Conservation (phyloP, 2,797 vertebrate species). For the Lithobates sylvaticus region DNA sequence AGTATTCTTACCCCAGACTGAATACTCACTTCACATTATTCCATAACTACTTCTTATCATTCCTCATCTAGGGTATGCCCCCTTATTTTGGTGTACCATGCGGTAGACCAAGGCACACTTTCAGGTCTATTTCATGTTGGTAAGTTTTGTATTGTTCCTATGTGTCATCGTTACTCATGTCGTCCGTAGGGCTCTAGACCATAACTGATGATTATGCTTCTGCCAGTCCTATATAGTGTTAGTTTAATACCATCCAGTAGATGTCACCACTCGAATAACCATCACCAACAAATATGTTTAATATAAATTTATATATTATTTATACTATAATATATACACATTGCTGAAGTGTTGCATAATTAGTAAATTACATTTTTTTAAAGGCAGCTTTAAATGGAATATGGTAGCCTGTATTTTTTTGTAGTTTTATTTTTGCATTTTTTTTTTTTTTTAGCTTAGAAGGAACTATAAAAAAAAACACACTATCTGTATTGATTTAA, state of each 20-base stretch:
- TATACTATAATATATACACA: neutral
- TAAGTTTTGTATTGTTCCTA: too few relatives aligned
- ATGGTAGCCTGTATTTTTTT: neutral
- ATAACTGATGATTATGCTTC: neutral
- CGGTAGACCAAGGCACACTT: too few relatives aligned
- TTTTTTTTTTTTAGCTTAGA: neutral
- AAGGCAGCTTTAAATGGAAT: neutral
- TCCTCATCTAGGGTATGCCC: too few relatives aligned
- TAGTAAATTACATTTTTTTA: neutral
- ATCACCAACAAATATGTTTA: conserved; percentile 16
- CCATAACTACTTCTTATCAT: too few relatives aligned
- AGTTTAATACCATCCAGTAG: conserved; percentile 52
- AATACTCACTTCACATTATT: too few relatives aligned
- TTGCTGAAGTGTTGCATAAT: too few relatives aligned
- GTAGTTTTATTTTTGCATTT: neutral
- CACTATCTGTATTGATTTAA: too few relatives aligned
- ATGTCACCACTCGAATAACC: conserved; percentile 57
- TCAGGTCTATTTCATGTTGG: too few relatives aligned
- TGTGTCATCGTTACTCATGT: too few relatives aligned
- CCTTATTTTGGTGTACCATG: too few relatives aligned
- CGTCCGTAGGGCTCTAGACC: too few relatives aligned
- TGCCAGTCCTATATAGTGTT: conserved; percentile 5
- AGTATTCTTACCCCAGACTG: too few relatives aligned
- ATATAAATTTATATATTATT: neutral
- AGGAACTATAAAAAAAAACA: neutral